A percentile compares a stretch with the other conserved stretches of the same genome.
phyloP scores from a whole-genome alignment of 2,888 invertebrate species.

The Craniophora ligustri region DNA sequence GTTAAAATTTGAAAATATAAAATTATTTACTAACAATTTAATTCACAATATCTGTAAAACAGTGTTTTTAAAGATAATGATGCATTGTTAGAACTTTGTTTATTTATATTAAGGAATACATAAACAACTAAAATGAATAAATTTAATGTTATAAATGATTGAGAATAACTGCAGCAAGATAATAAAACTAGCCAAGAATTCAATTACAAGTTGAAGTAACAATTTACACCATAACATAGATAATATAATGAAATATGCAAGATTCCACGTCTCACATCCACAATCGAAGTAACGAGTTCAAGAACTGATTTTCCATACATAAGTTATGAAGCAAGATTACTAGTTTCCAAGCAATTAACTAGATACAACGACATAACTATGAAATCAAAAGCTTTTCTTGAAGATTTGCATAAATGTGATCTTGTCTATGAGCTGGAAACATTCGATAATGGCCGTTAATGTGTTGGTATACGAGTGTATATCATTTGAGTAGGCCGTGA shows the following conservation, averaged over 20 bases:
- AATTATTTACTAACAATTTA: too few relatives aligned
- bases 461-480: slow-evolving; percentile 6
- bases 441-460: slow-evolving; percentile 46
- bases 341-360: slow-evolving; percentile 48
- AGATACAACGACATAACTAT: slow-evolving; percentile 37
- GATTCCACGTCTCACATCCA: slow-evolving; percentile 31
- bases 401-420: slow-evolving; percentile 41
- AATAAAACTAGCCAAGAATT: slow-evolving; percentile 34
- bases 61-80: too few relatives aligned
- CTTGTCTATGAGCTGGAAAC: slow-evolving; percentile 15
- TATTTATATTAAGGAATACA: too few relatives aligned
- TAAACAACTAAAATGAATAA: too few relatives aligned
- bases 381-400: slow-evolving; percentile 54
- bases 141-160: too few relatives aligned
- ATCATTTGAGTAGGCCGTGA: slow-evolving; percentile 7
- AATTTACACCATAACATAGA: slow-evolving; percentile 26
- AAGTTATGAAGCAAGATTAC: slow-evolving; percentile 42
- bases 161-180: slow-evolving; percentile 4
- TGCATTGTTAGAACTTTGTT: too few relatives aligned
- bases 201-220: slow-evolving; percentile 31
- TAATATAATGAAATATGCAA: slow-evolving; percentile 33
- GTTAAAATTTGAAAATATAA: too few relatives aligned
- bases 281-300: slow-evolving; percentile 42
- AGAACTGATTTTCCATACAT: slow-evolving; percentile 47
- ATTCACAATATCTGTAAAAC: too few relatives aligned